Evolutionary conservation across 2,888 invertebrate genomes (phyloP), one percentile per base, ranked within the genome.

Genomic region (Caenorhabditis sinica): DNA sequence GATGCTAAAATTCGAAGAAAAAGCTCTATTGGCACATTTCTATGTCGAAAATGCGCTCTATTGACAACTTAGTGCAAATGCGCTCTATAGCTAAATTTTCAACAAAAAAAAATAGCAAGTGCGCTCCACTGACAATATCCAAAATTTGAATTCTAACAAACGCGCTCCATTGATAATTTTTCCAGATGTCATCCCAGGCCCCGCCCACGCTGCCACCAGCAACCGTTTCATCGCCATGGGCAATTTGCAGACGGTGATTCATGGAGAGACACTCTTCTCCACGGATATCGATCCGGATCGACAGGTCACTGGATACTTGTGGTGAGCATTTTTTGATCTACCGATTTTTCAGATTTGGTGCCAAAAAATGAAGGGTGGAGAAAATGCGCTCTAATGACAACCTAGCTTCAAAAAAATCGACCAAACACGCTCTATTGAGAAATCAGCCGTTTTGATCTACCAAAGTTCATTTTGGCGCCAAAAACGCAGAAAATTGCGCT

Each of bases 161-260:
- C 17, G 9, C 9, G 17, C 17, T 36, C 17, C 11, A 40, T 53
- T 58, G 17, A 58, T 13, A 28, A 58, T 15, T 58, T 30, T 17
- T 77, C 11, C 71, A 77, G 77, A 61, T 60, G 49, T 36, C 8
- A 40, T 25, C 45, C 45, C 15, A 2, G 5, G n/a, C 15, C 15
- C 45, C 13, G 68, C 8, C 36, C 60, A 61, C 13, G 74, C 60
- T 13, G 68, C 66, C n/a, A 82, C 28, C 23, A 74, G 53, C 20
- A 20, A 58, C 2, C 61, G 60, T 40, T 79, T 72, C 72, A 71
- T 82, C 8, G 89, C 90, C 2, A 88, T 90, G 82, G 90, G 90
- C 28, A 89, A 87, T 71, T 69, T 90, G 49, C 86, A 84, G 28
- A 79, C 88, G n/a, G 86, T 89, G 49, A 89, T 89, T 74, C 82